phyloP scores from a whole-genome alignment of 1,140 invertebrate genomes.

The Bombus polaris region DNA sequence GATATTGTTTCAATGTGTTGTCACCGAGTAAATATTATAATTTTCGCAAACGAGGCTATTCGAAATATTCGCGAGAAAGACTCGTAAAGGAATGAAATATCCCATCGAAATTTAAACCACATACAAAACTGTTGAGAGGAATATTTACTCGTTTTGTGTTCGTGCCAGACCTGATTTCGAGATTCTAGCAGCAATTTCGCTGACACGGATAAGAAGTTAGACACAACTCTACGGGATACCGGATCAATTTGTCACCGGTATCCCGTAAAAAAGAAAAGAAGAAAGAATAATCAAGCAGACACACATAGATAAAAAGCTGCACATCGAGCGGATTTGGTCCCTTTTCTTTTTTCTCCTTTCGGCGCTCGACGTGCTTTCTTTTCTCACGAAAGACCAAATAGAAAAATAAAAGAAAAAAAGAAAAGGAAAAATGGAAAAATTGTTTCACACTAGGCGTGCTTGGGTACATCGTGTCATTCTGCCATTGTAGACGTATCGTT shows the following conservation, averaged over 20 bases:
- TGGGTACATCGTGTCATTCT: conserved; percentile 45
- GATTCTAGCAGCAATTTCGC: conserved; percentile 20
- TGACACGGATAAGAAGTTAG: conserved; percentile 26
- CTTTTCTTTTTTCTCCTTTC: neutral
- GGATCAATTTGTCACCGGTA: conserved; percentile 18
- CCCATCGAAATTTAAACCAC: neutral
- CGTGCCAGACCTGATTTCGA: conserved; percentile 39
- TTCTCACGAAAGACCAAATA: conserved; percentile 2
- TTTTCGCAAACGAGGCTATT: neutral
- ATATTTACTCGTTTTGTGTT: conserved; percentile 47
- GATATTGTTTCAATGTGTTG: neutral
- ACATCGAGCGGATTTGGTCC: conserved; percentile 34
- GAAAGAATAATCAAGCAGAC: conserved; percentile 19
- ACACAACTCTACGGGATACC: conserved; percentile 11
- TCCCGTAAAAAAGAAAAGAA: conserved; percentile 35
- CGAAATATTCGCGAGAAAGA: neutral
- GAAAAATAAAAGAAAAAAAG: neutral
- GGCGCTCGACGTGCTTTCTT: conserved; percentile 37
- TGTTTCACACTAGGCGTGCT: conserved; percentile 52
- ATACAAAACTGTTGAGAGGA: neutral
- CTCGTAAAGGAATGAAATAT: neutral
- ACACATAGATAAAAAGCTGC: conserved; percentile 39
- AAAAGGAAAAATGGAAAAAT: neutral
- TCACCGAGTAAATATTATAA: conserved; percentile 28
- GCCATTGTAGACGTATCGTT: conserved; percentile 16